Evolutionary conservation across 1,140 invertebrate genomes (phyloP).

Genomic region (Lethrus apterus): DNA sequence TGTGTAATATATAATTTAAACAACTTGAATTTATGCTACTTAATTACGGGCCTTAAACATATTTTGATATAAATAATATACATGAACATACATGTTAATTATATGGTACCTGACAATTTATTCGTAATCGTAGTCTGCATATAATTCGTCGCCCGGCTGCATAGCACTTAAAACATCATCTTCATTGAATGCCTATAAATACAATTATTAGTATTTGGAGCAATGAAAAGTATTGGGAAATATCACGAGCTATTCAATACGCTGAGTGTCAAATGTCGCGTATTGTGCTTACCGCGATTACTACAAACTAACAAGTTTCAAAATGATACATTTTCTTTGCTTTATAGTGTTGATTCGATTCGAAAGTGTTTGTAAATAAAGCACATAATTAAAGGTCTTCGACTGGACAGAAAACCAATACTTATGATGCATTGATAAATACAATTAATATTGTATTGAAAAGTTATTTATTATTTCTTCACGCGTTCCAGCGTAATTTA

Average conservation of each 20-base stretch:
- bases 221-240: background rate
- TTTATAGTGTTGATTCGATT: conserved; percentile 1
- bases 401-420: background rate
- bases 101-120: conserved; percentile 2
- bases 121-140: conserved; percentile 8
- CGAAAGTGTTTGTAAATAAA: too few species aligned
- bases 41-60: background rate
- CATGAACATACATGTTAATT: background rate
- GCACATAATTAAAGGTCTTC: background rate
- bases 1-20: background rate
- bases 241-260: conserved; percentile 3
- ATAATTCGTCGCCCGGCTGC: conserved; percentile 32
- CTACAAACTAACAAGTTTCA: conserved; percentile 9
- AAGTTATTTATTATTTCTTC: background rate
- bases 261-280: conserved; percentile 2
- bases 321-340: conserved; percentile 12
- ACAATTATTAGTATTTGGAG: conserved; percentile 5
- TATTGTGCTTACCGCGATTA: background rate
- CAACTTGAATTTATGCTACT: background rate
- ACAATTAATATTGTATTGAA: background rate
- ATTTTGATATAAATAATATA: background rate
- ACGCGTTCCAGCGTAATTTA: background rate
- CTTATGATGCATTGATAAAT: background rate
- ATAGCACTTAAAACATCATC: conserved; percentile 38
- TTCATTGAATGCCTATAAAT: conserved; percentile 41